Evolutionary conservation across 2,888 invertebrate genomes (phyloP), one percentile per base, ranked within the genome.

Genomic region (Mimachlamys varia): DNA sequence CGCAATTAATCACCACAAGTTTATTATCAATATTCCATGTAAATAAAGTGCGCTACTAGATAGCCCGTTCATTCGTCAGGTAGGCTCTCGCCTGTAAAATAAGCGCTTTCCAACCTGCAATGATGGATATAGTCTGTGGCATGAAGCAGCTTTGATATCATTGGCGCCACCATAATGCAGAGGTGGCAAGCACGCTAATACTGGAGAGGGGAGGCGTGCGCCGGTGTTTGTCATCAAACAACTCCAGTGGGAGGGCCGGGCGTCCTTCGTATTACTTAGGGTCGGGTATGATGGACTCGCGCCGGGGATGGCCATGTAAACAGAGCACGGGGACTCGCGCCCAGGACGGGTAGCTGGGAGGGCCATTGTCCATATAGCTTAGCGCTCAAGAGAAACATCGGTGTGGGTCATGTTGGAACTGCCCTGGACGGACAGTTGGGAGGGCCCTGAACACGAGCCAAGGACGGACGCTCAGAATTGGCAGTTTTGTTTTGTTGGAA

Each of bases 21-120:
- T 76, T 76, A 76, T 76, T 76, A 76, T 76, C 76, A 33, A 76
- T 76, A 76, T 76, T 76, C 76, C 76, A 76, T 4, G 76, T 76
- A 76, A 76, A 76, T 33, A 76, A 33, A 76, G 76, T 76, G 33
- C 76, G 33, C 53, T 53, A 53, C 53, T 53, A 53, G 53, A 17
- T 53, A 53, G 53, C 33, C 33, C 7, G n/a, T 19, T 22, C 7
- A 10, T 27, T 22, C 33, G 33, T 76, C 27, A 76, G 76, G 76
- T 76, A 33, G 27, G 76, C 76, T 76, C 76, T 3, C 76, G 76
- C 76, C 76, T 76, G 76, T 76, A 76, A 76, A 76, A 76, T 76
- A 76, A 76, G 76, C 76, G 33, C 76, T 76, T 76, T 33, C 33
- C 76, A 76, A 76, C 76, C 27, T 76, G 76, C 76, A 76, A 76